Base-by-base conservation (phyloP, 2,797 vertebrate species). In the Gambusia yucatana region DNA sequence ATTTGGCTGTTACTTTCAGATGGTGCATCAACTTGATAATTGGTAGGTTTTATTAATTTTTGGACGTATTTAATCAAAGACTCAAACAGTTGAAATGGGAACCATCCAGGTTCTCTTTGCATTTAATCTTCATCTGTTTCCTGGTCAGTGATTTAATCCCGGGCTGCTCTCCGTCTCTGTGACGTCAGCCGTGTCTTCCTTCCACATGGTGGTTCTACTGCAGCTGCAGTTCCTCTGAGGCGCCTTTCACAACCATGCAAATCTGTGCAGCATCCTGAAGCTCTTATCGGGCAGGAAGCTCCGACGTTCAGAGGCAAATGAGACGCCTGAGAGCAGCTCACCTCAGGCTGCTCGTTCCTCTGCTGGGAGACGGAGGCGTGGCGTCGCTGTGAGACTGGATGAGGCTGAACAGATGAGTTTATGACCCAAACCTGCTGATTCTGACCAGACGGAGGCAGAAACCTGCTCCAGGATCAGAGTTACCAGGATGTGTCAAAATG, bases 221-320 rank as follows among this genome's bases (percentile, higher is more conserved):
- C 36, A 43, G 8, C 36, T 3, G 4, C 9, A 28, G 67, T 44
- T 46, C 16, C 67, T 70, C 67, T 46, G n/a, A 61, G 55, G 41
- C 25, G 20, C 36, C 46, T 36, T 36, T n/a, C 65, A 69, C 65
- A n/a, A 8, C 11, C 46, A 72, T 80, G 67, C 44, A 80, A 76
- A 80, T 80, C 44, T 25, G 33, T 74, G 50, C 52, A 47, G 73
- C 73, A 14, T 77, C 59, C 39, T 17, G 59, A 20, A 50, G 50
- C 72, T 47, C 2, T 76, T 76, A 90, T 91, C 88, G 69, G 25
- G 72, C 76, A 69, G 84, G 82, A 85, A 79, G 55, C 86, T 88
- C 67, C 72, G 67, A 25, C 8, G 25, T 44, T 73, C 80, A 55
- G 76, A 91, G 83, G 76, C 86, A 91, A 91, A 91, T 88, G 50